Base-by-base conservation (phyloP, 2,888 invertebrate species). In the Sphaerophoria rueppellii region DNA sequence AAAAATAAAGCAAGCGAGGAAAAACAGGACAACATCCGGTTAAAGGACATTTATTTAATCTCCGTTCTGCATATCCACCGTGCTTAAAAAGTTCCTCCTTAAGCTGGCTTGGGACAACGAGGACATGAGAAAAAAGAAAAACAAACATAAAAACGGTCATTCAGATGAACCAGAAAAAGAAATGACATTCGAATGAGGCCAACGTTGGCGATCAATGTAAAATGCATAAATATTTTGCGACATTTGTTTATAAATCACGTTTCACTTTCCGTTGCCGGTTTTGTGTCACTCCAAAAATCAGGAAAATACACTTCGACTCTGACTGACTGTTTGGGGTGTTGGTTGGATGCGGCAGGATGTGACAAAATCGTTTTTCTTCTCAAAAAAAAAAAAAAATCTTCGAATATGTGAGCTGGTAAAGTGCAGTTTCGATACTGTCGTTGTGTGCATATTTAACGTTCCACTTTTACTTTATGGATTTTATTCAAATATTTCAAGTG, bases 191-290 rank as follows among this genome's bases (percentile, higher is more conserved):
- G 48, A 82, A 78, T 78, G 65, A 71, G 78, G 82, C 52, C 82
- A 78, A 14, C 46, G 74, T 24, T 24, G 24, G 6, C 11, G 74
- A 78, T 82, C 78, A 82, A 77, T 82, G 77, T 50, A 72, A 82
- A 54, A 67, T 82, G 69, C 74, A 65, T 46, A 63, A 37, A 65
- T 43, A 60, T 48, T 73, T 80, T 70, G 57, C 50, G 69, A 70
- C 82, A 70, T 70, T 67, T 67, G 60, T 78, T 65, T 57, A 82
- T 82, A 82, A 82, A 82, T 82, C 74, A 78, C 78, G 74, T 78
- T 78, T 82, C 74, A 82, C 78, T 78, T 82, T 78, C 78, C 78
- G 70, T 78, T 82, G 60, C 24, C 48, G 46, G 71, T 60, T 52
- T 14, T 16, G 12, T 60, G 43, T 60, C 60, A 60, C 7, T 57